Evolutionary conservation across 1,140 invertebrate genomes (phyloP), one percentile per base, ranked within the genome.

Genomic region (Dendroctonus ponderosae): DNA sequence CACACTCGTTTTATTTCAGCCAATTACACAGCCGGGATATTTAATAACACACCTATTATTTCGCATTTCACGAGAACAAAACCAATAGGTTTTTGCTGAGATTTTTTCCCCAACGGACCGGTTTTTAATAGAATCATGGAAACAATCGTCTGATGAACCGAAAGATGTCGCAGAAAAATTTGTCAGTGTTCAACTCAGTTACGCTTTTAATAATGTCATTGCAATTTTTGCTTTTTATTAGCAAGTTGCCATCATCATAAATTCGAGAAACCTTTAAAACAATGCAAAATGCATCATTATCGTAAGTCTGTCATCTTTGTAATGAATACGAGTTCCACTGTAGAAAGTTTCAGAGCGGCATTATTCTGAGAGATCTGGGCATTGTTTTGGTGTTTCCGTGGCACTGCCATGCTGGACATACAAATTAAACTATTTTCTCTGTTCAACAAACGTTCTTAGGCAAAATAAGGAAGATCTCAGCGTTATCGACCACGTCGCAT

Each of bases 21-120:
- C 67, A 69, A 71, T 71, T 69, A 69, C 62, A 69, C 63, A 59
- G 70, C 62, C 63, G 61, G 65, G 64, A 60, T 63, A 71, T 71
- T 71, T 71, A 71, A 71, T 69, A 71, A 69, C 66, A 71, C 64
- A 71, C 62, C 65, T 54, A 68, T 68, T 68, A 68, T 61, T 40
- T 58, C 53, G 46, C 7, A 58, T 67, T 67, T 50, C 60, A 62
- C 61, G 66, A 62, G 60, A 68, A 61, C 4, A 53, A 48, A 52
- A 6, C 49, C 60, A 52, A 62, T 62, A 41, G 60, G 37, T 62
- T 62, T 62, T 62, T 62, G 39, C 26, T 26, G 26, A 3, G 26
- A 26, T 26, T 26, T 26, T 26, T 26, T 26, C 26, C 26, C 1
- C 1, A 26, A 2, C 26, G 26, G 26, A 26, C 26, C 26, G 26